phyloP scores from a whole-genome alignment of 2,888 invertebrate species.

The Lydus trimaculatus region DNA sequence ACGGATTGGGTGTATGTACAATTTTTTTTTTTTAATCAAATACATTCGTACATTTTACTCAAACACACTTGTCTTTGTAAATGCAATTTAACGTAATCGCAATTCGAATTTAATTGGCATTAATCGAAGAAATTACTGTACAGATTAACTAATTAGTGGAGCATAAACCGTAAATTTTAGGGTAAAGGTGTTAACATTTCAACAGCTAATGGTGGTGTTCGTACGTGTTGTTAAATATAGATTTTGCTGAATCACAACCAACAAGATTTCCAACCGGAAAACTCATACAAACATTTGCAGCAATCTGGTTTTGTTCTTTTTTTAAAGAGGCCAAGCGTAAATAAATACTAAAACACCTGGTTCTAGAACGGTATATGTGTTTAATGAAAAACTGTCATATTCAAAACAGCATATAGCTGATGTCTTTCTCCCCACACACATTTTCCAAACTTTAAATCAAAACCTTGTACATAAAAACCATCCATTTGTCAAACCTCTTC shows the following conservation, averaged over 20 bases:
- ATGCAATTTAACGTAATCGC: no score
- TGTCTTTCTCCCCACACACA: background rate
- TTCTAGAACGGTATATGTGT: background rate
- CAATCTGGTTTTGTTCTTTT: conserved; percentile 8
- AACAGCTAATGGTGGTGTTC: background rate
- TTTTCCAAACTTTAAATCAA: background rate
- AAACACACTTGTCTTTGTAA: no score
- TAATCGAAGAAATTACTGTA: background rate
- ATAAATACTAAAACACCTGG: conserved; percentile 4
- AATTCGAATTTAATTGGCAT: background rate
- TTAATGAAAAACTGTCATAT: conserved; percentile 8
- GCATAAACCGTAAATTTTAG: background rate
- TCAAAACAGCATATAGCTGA: background rate
- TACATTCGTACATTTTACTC: background rate
- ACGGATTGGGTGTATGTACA: background rate
- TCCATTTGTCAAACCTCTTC: background rate
- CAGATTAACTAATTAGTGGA: background rate
- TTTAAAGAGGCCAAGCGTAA: conserved; percentile 6
- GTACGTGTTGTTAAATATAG: conserved; percentile 3
- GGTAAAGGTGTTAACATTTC: background rate
- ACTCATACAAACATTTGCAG: conserved; percentile 9
- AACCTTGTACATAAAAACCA: background rate
- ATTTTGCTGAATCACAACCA: conserved; percentile 8
- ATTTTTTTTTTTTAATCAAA: background rate
- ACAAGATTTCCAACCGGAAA: conserved; percentile 1